A percentile compares a stretch with the other conserved stretches of the same genome.
Evolutionary conservation across 2,888 invertebrate species (phyloP).

Genomic region (Aphidoletes aphidimyza): DNA sequence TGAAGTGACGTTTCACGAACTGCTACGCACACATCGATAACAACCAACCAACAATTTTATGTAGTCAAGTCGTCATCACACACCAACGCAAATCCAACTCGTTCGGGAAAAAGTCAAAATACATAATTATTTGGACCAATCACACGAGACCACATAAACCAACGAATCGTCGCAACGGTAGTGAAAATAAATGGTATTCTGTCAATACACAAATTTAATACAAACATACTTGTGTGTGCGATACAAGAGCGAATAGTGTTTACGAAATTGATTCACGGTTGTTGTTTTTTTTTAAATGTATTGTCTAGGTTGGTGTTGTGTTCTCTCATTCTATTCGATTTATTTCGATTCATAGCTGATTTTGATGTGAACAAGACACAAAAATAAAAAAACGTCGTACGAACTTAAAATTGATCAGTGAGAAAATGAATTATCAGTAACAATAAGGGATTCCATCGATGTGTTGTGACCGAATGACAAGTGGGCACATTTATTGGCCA

Average conservation of each 20-base stretch:
- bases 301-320: too few relatives aligned
- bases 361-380: background rate
- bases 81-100: background rate
- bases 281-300: too few relatives aligned
- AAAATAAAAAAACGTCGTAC: background rate
- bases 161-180: conserved; percentile 59
- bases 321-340: too few relatives aligned
- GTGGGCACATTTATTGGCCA: too few relatives aligned
- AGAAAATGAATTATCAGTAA: conserved; percentile 14
- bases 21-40: background rate
- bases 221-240: too few relatives aligned
- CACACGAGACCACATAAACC: conserved; percentile 70
- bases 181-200: conserved; percentile 38
- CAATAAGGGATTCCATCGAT: background rate
- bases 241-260: too few relatives aligned
- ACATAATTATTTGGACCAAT: conserved; percentile 69
- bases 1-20: conserved; percentile 3
- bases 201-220: background rate
- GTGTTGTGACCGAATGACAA: too few relatives aligned
- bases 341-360: background rate
- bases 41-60: too few relatives aligned
- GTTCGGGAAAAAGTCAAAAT: conserved; percentile 29
- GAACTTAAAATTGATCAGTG: background rate
- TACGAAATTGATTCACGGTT: too few relatives aligned
- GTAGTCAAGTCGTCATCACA: conserved; percentile 4